Base-by-base conservation (phyloP, 1,140 invertebrate species). In the Saxidomus purpurata region DNA sequence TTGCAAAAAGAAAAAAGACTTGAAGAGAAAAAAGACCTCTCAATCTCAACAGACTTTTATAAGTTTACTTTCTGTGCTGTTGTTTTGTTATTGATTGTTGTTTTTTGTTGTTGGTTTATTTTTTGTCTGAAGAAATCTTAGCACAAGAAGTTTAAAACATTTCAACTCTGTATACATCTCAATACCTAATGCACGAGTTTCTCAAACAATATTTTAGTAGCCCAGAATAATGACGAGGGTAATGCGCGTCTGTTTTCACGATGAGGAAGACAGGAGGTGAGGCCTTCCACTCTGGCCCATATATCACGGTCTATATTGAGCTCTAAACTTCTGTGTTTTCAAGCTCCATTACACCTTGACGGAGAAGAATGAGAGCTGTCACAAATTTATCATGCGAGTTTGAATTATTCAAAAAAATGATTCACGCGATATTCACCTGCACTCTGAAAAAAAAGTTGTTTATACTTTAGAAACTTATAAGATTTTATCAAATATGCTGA, bases 161-260 rank as follows among this genome's bases (percentile, higher is more conserved):
- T n/a, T n/a, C n/a, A n/a, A n/a, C n/a, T n/a, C n/a, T n/a, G n/a
- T n/a, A n/a, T n/a, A n/a, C n/a, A n/a, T n/a, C n/a, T n/a, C n/a
- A n/a, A n/a, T n/a, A n/a, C n/a, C n/a, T n/a, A n/a, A n/a, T n/a
- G n/a, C n/a, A n/a, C n/a, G n/a, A n/a, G n/a, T n/a, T n/a, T n/a
- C n/a, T n/a, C n/a, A n/a, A n/a, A n/a, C n/a, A n/a, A n/a, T n/a
- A n/a, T n/a, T n/a, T n/a, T n/a, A n/a, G n/a, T n/a, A n/a, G n/a
- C n/a, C n/a, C n/a, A n/a, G n/a, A n/a, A 25, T 74, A 19, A 25
- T 22, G 17, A 17, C n/a, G 34, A 19, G 9, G 55, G 8, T 19
- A 59, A 22, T 40, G 69, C 36, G 69, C 36, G 38, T 74, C 69
- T 74, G 69, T 74, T 74, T 74, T 40, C 4, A 3, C 69, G 11